Evolutionary conservation across 1,140 invertebrate species (phyloP), one percentile per base, ranked within the genome.

Genomic region (Ectropis grisescens): DNA sequence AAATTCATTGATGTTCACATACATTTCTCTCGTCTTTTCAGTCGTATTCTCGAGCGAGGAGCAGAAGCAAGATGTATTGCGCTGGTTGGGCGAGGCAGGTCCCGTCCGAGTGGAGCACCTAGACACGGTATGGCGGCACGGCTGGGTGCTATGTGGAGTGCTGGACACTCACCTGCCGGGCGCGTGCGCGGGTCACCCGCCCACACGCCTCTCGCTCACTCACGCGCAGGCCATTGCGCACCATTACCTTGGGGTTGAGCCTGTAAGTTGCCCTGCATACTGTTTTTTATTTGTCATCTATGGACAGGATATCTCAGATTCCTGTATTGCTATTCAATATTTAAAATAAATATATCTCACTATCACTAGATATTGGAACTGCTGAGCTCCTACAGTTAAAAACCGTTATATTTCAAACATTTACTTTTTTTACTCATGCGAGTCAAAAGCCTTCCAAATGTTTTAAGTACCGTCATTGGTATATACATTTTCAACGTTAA

Each of bases 211-310:
- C 14, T 80, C 83, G 2, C 53, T 86, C 8, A 58, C 72, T 14
- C 85, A 87, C 47, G 85, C 83, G 10, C 86, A 87, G 56, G 67
- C 75, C 5, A 71, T 87, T 11, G 84, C 84, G 16, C 82, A 84
- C 28, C 82, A 85, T 48, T 85, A 86, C 58, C 69, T 87, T 43
- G 82, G 82, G 48, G 71, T 87, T 23, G 69, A 72, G 41, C 85
- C 85, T 52, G 86, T 87, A 57, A 80, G 58, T 47, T 12, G 15
- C 2, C 24, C n/a, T n/a, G n/a, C n/a, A n/a, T n/a, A n/a, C n/a
- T n/a, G n/a, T n/a, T n/a, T n/a, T n/a, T n/a, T n/a, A n/a, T n/a
- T n/a, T n/a, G n/a, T n/a, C n/a, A n/a, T n/a, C n/a, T n/a, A n/a
- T n/a, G n/a, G n/a, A n/a, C n/a, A n/a, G n/a, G n/a, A n/a, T n/a